Evolutionary conservation across 2,113 vertebrate species (phyloP).

Genomic region (Toxotes chatareus): DNA sequence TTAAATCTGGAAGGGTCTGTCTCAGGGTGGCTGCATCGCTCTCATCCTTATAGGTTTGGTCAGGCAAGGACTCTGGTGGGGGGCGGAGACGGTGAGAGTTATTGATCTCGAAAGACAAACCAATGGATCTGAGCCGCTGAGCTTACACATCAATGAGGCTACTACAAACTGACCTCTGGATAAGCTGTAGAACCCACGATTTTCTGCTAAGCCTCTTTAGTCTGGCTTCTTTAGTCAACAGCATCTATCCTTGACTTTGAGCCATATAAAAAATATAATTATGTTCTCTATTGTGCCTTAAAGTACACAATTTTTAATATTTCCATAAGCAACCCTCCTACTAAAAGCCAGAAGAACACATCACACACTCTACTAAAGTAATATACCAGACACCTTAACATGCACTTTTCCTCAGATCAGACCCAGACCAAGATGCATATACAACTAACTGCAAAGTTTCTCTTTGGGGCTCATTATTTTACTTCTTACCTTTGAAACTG

Average conservation of each 20-base stretch:
- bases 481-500: background rate
- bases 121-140: constrained; percentile 15
- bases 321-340: constrained; percentile 10
- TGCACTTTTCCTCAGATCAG: background rate
- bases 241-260: background rate
- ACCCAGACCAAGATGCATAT: background rate
- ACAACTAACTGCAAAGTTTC: too few relatives aligned
- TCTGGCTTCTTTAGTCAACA: background rate
- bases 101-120: constrained; percentile 21
- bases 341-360: background rate
- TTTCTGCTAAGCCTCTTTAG: background rate
- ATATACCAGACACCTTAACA: background rate
- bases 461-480: background rate
- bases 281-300: background rate
- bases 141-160: background rate
- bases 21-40: constrained; percentile 93
- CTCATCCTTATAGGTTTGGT: constrained; percentile 88
- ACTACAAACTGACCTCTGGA: background rate
- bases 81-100: constrained; percentile 5
- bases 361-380: background rate
- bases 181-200: background rate
- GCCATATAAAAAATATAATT: background rate
- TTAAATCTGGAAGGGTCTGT: constrained; percentile 95
- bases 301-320: background rate
- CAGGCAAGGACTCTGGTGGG: constrained; percentile 85